Evolutionary conservation across 2,113 vertebrate genomes (phyloP).

Genomic region (Caranx ignobilis): DNA sequence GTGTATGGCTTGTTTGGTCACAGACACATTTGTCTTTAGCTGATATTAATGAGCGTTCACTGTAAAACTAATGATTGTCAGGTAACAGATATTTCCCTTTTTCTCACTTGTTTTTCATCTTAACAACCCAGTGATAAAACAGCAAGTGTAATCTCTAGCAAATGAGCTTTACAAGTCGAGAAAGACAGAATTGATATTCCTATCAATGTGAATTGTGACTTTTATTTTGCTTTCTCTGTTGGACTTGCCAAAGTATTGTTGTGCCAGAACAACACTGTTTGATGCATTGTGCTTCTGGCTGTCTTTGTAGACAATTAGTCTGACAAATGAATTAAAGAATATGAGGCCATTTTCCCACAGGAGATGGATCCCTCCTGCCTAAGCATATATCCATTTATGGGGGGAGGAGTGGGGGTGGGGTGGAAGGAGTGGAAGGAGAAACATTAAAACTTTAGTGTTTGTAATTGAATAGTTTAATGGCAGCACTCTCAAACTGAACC

Average conservation of each 20-base stretch:
- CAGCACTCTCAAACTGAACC: slow-evolving; percentile 63
- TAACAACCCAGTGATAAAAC: slow-evolving; percentile 55
- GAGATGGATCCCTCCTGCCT: slow-evolving; percentile 71
- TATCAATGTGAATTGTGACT: slow-evolving; percentile 63
- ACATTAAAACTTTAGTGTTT: slow-evolving; percentile 70
- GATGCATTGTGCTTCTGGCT: slow-evolving; percentile 71
- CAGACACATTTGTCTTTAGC: slow-evolving; percentile 29
- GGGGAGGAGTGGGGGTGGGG: background rate
- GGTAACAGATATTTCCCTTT: slow-evolving; percentile 22
- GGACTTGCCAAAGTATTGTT: slow-evolving; percentile 67
- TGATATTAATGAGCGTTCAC: slow-evolving; percentile 23
- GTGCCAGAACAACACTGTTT: slow-evolving; percentile 50
- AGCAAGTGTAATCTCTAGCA: slow-evolving; percentile 38
- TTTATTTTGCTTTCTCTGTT: slow-evolving; percentile 61
- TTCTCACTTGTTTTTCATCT: slow-evolving; percentile 22
- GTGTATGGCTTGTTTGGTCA: background rate
- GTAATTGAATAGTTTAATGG: slow-evolving; percentile 71
- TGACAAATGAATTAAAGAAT: slow-evolving; percentile 79
- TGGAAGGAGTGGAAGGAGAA: slow-evolving; percentile 66
- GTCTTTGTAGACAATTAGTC: slow-evolving; percentile 76
- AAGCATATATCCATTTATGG: slow-evolving; percentile 69
- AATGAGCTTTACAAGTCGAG: slow-evolving; percentile 65
- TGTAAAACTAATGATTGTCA: slow-evolving; percentile 42
- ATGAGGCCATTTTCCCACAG: slow-evolving; percentile 72
- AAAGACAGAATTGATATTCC: slow-evolving; percentile 63